These are phyloP conservation scores for Sarotherodon lohbergeri DNA, from an alignment of 2,113 vertebrate species.

Conservation along the genomic window DNA sequence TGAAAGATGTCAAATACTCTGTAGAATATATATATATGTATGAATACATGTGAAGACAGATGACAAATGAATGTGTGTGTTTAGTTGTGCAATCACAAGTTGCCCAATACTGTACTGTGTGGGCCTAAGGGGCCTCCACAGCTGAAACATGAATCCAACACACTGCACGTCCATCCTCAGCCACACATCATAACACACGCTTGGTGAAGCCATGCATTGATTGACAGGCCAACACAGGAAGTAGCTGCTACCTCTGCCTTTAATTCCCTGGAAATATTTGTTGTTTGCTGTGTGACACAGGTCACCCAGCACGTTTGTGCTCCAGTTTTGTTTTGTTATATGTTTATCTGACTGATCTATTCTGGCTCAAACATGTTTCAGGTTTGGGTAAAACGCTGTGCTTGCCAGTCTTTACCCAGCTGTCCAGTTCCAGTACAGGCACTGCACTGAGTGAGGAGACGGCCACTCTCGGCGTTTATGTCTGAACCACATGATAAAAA, in stretches of 20 bases:
- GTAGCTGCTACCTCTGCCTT: background rate
- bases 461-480: background rate
- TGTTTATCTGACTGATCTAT: background rate
- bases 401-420: background rate
- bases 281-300: background rate
- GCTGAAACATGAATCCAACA: background rate
- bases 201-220: background rate
- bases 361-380: background rate
- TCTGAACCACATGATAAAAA: background rate
- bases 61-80: background rate
- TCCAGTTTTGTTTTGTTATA: background rate
- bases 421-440: background rate
- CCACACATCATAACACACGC: background rate
- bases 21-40: background rate
- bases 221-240: background rate
- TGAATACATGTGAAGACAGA: background rate
- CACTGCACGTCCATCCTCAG: background rate
- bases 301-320: background rate
- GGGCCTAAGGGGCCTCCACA: background rate
- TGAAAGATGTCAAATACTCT: rapidly evolving
- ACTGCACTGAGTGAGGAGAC: background rate
- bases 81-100: background rate
- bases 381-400: background rate
- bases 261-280: background rate
- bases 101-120: background rate